Evolutionary conservation across 2,113 vertebrate genomes (phyloP).

Genomic region (Rynchops niger): DNA sequence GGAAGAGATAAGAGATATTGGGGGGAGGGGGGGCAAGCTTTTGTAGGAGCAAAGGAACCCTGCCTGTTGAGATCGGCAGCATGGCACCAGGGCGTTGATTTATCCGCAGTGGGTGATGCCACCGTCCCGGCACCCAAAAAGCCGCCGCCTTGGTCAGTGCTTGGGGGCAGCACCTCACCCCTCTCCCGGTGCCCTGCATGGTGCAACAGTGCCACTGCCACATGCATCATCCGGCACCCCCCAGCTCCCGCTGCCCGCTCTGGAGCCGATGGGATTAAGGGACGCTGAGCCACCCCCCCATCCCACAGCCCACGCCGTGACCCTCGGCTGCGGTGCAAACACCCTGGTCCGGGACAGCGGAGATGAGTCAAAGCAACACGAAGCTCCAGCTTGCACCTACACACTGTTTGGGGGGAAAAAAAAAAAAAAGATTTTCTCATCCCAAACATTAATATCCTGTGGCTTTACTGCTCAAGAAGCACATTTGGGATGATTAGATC

Average conservation of each 20-base stretch:
- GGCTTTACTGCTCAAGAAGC: neutral
- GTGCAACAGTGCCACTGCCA: neutral
- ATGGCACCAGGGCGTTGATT: neutral
- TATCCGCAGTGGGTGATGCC: neutral
- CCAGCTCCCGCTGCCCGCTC: neutral
- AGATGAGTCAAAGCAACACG: too few relatives aligned
- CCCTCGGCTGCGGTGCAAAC: neutral
- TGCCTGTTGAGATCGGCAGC: fast-evolving
- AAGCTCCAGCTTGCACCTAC: neutral
- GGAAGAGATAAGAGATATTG: too few relatives aligned
- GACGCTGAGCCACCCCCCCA: fast-evolving
- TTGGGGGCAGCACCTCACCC: neutral
- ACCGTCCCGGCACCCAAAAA: neutral
- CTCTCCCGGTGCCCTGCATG: neutral
- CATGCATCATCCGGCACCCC: neutral
- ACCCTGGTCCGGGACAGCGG: fast-evolving
- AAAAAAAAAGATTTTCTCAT: neutral
- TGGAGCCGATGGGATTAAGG: neutral
- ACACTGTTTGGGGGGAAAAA: neutral
- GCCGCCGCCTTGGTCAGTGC: neutral
- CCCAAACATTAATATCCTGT: neutral
- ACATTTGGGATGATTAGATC: neutral
- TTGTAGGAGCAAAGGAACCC: neutral
- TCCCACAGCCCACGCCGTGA: neutral
- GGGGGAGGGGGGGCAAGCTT: neutral